These are phyloP conservation scores for Athrips mouffetella DNA, from an alignment of 2,888 invertebrate species.

Conservation along the genomic window DNA sequence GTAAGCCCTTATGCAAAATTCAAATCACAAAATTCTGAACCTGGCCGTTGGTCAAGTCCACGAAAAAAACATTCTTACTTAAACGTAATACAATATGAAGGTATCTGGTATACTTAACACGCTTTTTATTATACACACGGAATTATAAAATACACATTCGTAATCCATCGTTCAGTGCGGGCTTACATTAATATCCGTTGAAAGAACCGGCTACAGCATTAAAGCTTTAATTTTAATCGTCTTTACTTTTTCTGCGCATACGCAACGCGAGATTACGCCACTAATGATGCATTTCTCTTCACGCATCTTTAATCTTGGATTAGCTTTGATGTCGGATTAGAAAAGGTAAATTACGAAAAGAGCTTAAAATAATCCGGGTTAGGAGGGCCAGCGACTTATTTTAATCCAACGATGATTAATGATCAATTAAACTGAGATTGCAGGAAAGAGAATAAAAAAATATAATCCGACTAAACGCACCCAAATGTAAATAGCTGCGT, in stretches of 20 bases:
- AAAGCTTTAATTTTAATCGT: conserved; percentile 13
- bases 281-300: conserved; percentile 15
- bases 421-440: conserved; percentile 12
- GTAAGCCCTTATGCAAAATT: too few relatives aligned
- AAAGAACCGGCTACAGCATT: conserved; percentile 14
- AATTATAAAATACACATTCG: conserved; percentile 7
- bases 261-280: conserved; percentile 8
- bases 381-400: conserved; percentile 5
- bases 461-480: background rate
- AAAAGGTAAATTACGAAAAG: conserved; percentile 11
- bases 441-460: background rate
- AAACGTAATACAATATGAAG: too few relatives aligned
- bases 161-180: conserved; percentile 8
- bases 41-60: background rate
- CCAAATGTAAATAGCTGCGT: too few relatives aligned
- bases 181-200: conserved; percentile 12
- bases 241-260: conserved; percentile 15
- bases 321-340: conserved; percentile 10
- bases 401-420: conserved; percentile 13
- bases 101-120: too few relatives aligned
- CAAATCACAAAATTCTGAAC: too few relatives aligned
- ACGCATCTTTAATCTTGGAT: conserved; percentile 10
- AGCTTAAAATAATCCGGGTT: conserved; percentile 14
- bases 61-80: too few relatives aligned
- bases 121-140: background rate